Conservation (phyloP, 2,797 vertebrate species). For the Bothrops alternatus region DNA sequence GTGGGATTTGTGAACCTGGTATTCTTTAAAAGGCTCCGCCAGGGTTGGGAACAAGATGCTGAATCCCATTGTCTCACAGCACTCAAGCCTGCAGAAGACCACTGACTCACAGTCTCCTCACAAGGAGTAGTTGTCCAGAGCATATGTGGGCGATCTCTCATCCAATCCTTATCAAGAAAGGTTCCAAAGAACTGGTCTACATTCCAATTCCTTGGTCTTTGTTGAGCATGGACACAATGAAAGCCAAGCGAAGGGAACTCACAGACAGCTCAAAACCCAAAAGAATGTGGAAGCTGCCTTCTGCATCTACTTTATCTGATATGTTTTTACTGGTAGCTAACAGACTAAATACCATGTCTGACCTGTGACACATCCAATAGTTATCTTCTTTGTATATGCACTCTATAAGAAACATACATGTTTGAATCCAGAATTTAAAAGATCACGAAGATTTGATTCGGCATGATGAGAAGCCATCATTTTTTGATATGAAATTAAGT, state of each 20-base stretch:
- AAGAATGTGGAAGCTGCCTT: background rate
- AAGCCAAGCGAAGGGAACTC: no score
- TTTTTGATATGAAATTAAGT: background rate
- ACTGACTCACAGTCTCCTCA: background rate
- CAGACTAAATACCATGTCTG: background rate
- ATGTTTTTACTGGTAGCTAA: background rate
- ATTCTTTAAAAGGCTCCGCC: background rate
- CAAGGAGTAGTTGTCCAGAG: background rate
- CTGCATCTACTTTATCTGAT: background rate
- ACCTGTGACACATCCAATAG: background rate
- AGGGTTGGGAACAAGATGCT: background rate
- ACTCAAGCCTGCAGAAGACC: background rate
- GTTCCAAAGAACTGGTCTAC: background rate
- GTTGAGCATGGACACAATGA: background rate
- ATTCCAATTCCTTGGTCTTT: background rate
- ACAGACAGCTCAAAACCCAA: background rate
- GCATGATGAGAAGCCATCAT: background rate
- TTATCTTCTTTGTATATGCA: background rate
- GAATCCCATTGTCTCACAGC: background rate
- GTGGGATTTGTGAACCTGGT: background rate
- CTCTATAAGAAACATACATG: background rate
- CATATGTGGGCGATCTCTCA: background rate
- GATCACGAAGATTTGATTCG: background rate
- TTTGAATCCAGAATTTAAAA: background rate
- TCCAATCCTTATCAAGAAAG: background rate